Percentiles rank a stretch among this genome's conserved stretches.
phyloP scores from a whole-genome alignment of 2,888 invertebrate species.

The Trachelus troglodyta region DNA sequence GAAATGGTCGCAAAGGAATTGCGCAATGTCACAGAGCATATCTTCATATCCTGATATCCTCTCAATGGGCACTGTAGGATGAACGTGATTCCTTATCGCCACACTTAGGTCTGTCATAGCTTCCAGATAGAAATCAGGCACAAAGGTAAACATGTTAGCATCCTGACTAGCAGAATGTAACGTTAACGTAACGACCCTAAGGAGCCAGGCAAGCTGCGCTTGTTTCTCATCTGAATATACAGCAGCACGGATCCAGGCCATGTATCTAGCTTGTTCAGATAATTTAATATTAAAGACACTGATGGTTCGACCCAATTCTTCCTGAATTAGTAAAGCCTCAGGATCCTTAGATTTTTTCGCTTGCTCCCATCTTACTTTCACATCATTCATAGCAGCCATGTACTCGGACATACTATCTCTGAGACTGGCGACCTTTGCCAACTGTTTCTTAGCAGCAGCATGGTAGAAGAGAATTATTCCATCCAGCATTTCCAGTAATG shows the following conservation, averaged over 20 bases:
- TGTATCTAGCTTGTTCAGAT: slow-evolving; percentile 73
- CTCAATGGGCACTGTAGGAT: slow-evolving; percentile 73
- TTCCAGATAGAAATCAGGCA: slow-evolving; percentile 80
- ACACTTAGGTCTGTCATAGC: slow-evolving; percentile 75
- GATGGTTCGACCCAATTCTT: slow-evolving; percentile 71
- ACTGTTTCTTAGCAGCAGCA: slow-evolving; percentile 75
- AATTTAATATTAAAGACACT: slow-evolving; percentile 72
- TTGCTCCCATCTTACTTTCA: slow-evolving; percentile 67
- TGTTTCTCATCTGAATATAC: slow-evolving; percentile 76
- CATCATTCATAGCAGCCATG: slow-evolving; percentile 72
- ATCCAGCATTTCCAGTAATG: slow-evolving; percentile 74
- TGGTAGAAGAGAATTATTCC: slow-evolving; percentile 77
- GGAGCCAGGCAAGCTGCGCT: slow-evolving; percentile 72
- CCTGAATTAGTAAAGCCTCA: slow-evolving; percentile 63
- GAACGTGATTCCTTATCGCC: slow-evolving; percentile 74
- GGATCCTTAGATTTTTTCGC: slow-evolving; percentile 51
- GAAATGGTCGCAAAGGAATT: slow-evolving; percentile 81
- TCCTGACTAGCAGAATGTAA: slow-evolving; percentile 72
- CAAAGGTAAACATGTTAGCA: slow-evolving; percentile 76
- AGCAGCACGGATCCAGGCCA: slow-evolving; percentile 78
- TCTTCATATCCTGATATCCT: slow-evolving; percentile 71
- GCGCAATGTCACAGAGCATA: slow-evolving; percentile 73
- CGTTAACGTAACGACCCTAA: slow-evolving; percentile 72
- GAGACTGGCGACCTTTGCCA: slow-evolving; percentile 70
- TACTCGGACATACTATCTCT: slow-evolving; percentile 76